Base-by-base conservation (phyloP, 2,888 invertebrate species). In the Agrotis segetum region DNA sequence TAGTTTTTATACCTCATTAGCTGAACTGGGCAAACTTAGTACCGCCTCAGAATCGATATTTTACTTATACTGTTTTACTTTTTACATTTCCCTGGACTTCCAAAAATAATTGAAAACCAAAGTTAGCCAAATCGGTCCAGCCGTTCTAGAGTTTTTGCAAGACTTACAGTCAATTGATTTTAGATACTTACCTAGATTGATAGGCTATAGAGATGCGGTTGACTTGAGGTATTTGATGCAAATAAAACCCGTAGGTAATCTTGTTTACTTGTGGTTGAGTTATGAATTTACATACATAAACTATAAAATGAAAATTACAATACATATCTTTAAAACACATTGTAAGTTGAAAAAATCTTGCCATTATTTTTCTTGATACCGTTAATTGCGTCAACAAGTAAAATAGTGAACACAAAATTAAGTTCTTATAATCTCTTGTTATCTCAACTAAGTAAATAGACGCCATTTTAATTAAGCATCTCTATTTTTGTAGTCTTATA, bases 1-100 rank as follows among this genome's bases (percentile, higher is more conserved):
- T 67, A 71, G 47, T 67, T 79, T 79, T 75, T 74, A 29, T 67
- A 47, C 56, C 13, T 19, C 49, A 24, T 56, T 24, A 24, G 24
- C 24, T 24, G 24, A 24, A 24, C 24, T 24, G 24, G 24, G 24
- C 24, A 24, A 24, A 24, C 24, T 24, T 24, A 24, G 24, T 24
- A 24, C 24, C 24, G 24, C 24, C 24, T 24, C 24, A 24, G 24
- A 24, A 24, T 24, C 24, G 2, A 24, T 24, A 24, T 24, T 24
- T 24, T 24, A 24, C 24, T 24, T 24, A 24, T 2, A 24, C 24
- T 2, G 2, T 24, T 24, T 24, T 24, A 24, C 24, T 24, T 24
- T 24, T 24, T 24, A 24, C 24, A 24, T 24, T 24, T 24, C 24
- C 24, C 24, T 24, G 24, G 24, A 24, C 24, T 2, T 24, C 24